phyloP scores from a whole-genome alignment of 37 sponge, comb jelly and placozoan species.

The Amphimedon queenslandica region DNA sequence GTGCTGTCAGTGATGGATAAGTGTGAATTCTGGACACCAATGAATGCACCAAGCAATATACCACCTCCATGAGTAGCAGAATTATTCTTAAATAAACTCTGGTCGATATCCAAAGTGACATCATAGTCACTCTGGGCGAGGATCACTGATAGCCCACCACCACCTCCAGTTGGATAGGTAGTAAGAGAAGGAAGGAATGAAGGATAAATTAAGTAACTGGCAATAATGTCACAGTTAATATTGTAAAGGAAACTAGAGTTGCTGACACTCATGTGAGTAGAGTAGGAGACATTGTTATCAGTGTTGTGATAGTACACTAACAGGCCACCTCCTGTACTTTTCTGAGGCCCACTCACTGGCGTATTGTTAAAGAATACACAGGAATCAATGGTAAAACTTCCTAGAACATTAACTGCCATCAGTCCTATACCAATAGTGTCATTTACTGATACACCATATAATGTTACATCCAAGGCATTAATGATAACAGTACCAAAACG shows the following conservation, averaged over 20 bases:
- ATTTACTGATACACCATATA: background rate
- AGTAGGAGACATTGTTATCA: background rate
- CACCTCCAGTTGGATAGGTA: slow-evolving; percentile 24
- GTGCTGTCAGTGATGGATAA: slow-evolving; percentile 24
- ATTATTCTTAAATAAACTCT: slow-evolving; percentile 35
- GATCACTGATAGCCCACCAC: slow-evolving; percentile 44
- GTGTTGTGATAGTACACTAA: background rate
- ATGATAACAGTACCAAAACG: background rate
- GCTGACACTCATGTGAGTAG: background rate
- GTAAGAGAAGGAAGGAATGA: background rate
- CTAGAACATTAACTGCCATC: background rate
- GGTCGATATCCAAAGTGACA: slow-evolving; percentile 13
- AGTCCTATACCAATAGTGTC: slow-evolving; percentile 1
- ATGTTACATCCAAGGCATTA: background rate
- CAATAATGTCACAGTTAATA: slow-evolving; percentile 23
- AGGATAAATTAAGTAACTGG: background rate
- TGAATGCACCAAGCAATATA: slow-evolving; percentile 21
- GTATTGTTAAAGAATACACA: background rate
- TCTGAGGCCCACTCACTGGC: background rate
- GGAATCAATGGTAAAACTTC: background rate
- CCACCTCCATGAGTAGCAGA: slow-evolving; percentile 34
- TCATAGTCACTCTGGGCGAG: slow-evolving; percentile 19
- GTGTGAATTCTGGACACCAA: slow-evolving; percentile 7
- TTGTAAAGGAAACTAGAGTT: slow-evolving; percentile 28
- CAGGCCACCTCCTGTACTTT: background rate